Evolutionary conservation across 2,113 vertebrate species (phyloP).

Genomic region (Erinaceus europaeus): DNA sequence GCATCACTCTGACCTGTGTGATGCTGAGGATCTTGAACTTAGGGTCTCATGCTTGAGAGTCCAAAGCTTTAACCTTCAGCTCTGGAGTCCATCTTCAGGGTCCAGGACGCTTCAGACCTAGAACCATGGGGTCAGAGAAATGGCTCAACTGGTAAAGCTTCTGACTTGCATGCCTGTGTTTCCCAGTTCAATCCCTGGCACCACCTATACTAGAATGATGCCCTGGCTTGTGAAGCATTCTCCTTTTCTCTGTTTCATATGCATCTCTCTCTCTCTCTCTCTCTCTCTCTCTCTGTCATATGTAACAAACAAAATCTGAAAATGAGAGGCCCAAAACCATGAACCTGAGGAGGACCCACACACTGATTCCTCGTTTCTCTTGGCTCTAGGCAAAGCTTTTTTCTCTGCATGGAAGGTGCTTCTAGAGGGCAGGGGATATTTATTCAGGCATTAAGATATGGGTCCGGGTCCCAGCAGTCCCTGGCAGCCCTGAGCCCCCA

Average conservation of each 20-base stretch:
- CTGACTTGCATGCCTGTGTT: too few species aligned
- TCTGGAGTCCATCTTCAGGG: not conserved
- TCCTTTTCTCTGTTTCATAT: too few species aligned
- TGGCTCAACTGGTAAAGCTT: too few species aligned
- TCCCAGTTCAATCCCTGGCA: not conserved
- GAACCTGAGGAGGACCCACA: not conserved
- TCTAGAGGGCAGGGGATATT: not conserved
- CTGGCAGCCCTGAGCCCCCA: not conserved
- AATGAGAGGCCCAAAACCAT: too few species aligned
- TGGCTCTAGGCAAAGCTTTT: not conserved
- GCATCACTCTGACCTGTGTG: too few species aligned
- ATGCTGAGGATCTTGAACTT: not conserved
- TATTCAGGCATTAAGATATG: too few species aligned
- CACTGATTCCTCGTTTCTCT: not conserved
- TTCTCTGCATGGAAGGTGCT: not conserved
- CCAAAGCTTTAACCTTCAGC: constrained; percentile 1
- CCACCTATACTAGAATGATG: too few species aligned
- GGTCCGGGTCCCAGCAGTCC: not conserved
- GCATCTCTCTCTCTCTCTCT: too few species aligned
- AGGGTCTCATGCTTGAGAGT: not conserved
- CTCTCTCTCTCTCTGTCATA: too few species aligned
- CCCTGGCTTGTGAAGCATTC: too few species aligned
- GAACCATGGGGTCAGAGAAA: too few species aligned
- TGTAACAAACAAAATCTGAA: too few species aligned
- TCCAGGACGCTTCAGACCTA: not conserved